Evolutionary conservation across 1,140 invertebrate genomes (phyloP), one percentile per base, ranked within the genome.

Genomic region (Yoshiicerus persimilis): DNA sequence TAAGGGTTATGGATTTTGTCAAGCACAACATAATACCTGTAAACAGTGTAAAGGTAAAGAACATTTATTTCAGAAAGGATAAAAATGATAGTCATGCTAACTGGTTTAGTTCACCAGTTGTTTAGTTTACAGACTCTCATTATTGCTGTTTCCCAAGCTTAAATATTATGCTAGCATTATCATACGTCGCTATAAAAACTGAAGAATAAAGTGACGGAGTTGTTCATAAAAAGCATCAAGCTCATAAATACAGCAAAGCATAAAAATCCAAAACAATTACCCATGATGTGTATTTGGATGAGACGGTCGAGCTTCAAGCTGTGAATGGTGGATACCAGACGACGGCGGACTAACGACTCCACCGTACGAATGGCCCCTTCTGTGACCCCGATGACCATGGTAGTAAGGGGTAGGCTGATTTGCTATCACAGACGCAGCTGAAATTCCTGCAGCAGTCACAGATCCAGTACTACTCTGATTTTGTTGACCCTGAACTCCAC

Each of bases 231-330:
- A n/a, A n/a, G n/a, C n/a, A n/a, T n/a, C n/a, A n/a, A n/a, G n/a
- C n/a, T n/a, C n/a, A n/a, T n/a, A 41, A 41, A 56, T n/a, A n/a
- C 11, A 47, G n/a, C 4, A 47, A 4, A 13, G n/a, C 4, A 47
- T 0, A 20, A 47, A 41, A 41, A 41, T 41, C 2, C 4, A 41
- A 41, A 41, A 41, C 25, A 36, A n/a, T 47, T 86, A 88, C 86
- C 86, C 89, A 39, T 91, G 90, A 84, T 88, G 87, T 13, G 89
- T 89, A 64, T 90, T 91, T 32, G 90, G 90, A 87, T 91, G 89
- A 25, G 90, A 91, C 5, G 90, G 90, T 2, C 90, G 13, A 8
- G 88, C 84, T 84, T 91, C 90, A n/a, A 91, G 47, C 32, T 87
- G 88, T 2, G 75, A 30, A 86, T 91, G 90, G 41, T 91, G 89